Evolutionary conservation across 2,797 vertebrate genomes (phyloP), one percentile per base, ranked within the genome.

Genomic region (Pachyuromys duprasi): DNA sequence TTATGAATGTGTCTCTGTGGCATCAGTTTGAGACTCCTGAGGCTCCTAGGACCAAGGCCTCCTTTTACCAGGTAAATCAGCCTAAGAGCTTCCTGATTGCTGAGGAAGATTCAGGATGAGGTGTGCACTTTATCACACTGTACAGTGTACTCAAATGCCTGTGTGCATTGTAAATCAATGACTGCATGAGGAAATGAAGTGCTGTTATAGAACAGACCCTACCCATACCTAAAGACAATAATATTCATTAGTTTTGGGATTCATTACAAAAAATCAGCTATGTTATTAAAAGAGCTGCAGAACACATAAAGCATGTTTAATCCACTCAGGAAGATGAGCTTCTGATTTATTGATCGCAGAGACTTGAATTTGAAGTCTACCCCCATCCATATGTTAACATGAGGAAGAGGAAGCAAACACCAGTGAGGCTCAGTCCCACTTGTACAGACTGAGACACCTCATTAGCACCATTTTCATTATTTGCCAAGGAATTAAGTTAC

Each of bases 301-400:
- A 53, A 90, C 72, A 76, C 69, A 42, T 24, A 86, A 62, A 80
- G 89, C 74, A 9, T 69, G 45, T 28, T 33, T 82, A 75, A 70
- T 26, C 1, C 12, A 67, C 18, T 75, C 49, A 80, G 24, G 24
- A 28, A 17, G 62, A 86, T 78, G 42, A 78, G 57, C 31, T 49
- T 86, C 45, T 63, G 4, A 72, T 39, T 69, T 69, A 9, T 42
- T 92, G 14, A 3, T 80, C n/a, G 49, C 11, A 70, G 8, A 76
- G 22, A 76, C 24, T 11, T 28, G 39, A 93, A 7, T 86, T 57
- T 62, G 78, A 93, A 53, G 4, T 57, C 15, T 0, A 65, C 6
- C 31, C 69, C 57, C 45, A 45, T n/a, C 0, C 26, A 75, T 17
- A n/a, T 33, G 31, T 78, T 78, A 92, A 39, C 42, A 53, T 53